Base-by-base conservation (phyloP, 2,888 invertebrate species). In the Cheilosia vernalis region DNA sequence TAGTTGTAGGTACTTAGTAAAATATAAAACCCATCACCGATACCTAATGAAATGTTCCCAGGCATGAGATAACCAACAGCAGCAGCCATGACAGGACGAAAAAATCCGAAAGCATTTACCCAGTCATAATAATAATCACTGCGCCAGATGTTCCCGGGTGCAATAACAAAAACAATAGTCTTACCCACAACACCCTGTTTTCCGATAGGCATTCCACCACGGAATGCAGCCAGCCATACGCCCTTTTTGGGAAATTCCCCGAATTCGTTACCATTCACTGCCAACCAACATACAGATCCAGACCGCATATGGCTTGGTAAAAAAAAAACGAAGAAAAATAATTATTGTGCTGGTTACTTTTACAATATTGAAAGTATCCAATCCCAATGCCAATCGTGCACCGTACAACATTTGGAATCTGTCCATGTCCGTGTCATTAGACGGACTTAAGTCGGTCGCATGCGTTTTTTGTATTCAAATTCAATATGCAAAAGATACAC, bases 341-440 rank as follows among this genome's bases (percentile, higher is more conserved):
- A 55, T 55, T 33, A 33, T 55, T 55, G n/a, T n/a, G 27, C 17
- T 55, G 30, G 55, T 55, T 55, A 33, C 30, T 55, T 55, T 55
- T 55, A 55, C 15, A 17, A 33, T 30, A 55, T 51, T 27, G 51
- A 51, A 51, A 51, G 51, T 27, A 51, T 51, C 51, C 21, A 51
- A 51, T 21, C 7, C 51, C 21, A 51, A 51, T 21, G n/a, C 51
- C 21, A 51, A 51, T 24, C 27, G 55, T 53, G 27, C n/a, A n/a
- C 27, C 15, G 53, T 7, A 55, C 55, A 55, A 30, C 30, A 55
- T 55, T 55, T 33, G 30, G 27, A 55, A 55, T 55, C 30, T 58
- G 19, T 58, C 56, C 56, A 58, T 58, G 56, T 40, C 56, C 37
- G 17, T 37, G 74, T 55, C 73, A 64, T 73, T 73, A 73, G 37